Conservation (phyloP, 2,797 vertebrate species). For the Thripadectes ignobilis region DNA sequence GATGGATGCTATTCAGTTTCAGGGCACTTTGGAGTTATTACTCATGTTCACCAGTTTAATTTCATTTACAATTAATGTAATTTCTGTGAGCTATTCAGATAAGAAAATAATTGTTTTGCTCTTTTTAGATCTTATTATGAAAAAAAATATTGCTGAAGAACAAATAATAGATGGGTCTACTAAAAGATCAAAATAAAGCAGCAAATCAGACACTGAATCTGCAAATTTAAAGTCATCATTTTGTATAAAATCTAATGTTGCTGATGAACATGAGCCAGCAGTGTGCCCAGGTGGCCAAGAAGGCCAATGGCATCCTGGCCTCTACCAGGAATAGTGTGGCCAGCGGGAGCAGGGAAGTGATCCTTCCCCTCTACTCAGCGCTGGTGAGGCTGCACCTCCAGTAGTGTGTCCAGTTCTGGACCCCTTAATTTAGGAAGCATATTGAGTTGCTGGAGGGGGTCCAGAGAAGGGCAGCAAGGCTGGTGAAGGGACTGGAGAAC, state of each 20-base stretch:
- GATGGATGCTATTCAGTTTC: not conserved
- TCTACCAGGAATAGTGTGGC: too few relatives aligned
- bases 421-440: too few relatives aligned
- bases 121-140: not conserved
- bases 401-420: too few relatives aligned
- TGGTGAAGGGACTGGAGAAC: too few relatives aligned
- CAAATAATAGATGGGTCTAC: not conserved
- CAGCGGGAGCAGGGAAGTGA: too few relatives aligned
- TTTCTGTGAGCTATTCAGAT: not conserved
- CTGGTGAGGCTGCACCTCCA: too few relatives aligned
- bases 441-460: too few relatives aligned
- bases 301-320: too few relatives aligned
- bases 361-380: too few relatives aligned
- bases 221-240: not conserved
- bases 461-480: too few relatives aligned
- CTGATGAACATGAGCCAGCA: not conserved
- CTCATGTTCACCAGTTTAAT: not conserved
- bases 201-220: not conserved
- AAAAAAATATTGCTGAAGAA: not conserved
- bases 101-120: not conserved
- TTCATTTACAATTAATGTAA: not conserved
- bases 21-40: not conserved
- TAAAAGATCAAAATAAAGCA: constrained; percentile 12
- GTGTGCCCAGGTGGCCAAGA: too few relatives aligned
- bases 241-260: not conserved